A percentile compares a stretch with the other conserved stretches of the same genome.
Evolutionary conservation across 2,888 invertebrate genomes (phyloP).

Genomic region (Diarsia rubi): DNA sequence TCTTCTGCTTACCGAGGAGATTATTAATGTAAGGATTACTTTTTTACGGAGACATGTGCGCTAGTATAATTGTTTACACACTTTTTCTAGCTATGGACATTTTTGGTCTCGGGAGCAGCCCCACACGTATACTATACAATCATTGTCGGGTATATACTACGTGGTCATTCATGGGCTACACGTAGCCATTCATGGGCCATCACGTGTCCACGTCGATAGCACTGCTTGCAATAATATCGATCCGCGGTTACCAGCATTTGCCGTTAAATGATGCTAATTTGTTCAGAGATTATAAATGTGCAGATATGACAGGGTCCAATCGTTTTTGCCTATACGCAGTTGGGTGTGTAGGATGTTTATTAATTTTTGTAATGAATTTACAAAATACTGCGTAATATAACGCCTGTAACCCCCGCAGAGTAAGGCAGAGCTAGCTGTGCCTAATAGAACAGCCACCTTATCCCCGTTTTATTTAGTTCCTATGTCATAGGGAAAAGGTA

Average conservation of each 20-base stretch:
- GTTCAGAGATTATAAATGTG: conserved; percentile 58
- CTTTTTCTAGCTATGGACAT: neutral
- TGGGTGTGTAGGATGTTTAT: neutral
- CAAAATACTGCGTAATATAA: too few relatives aligned
- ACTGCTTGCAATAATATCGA: conserved; percentile 46
- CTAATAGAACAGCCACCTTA: too few relatives aligned
- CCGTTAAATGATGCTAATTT: conserved; percentile 75
- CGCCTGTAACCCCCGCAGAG: too few relatives aligned
- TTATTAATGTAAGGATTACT: too few relatives aligned
- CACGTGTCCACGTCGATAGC: conserved; percentile 47
- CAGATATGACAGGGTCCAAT: conserved; percentile 10
- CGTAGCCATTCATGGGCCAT: conserved; percentile 51
- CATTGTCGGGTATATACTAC: conserved; percentile 11
- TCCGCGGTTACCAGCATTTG: conserved; percentile 62
- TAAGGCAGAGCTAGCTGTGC: too few relatives aligned
- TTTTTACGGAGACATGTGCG: too few relatives aligned
- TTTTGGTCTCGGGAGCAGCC: neutral
- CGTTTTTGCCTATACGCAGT: neutral
- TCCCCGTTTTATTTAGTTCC: too few relatives aligned
- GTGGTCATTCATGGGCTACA: conserved; percentile 45
- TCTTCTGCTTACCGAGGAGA: too few relatives aligned
- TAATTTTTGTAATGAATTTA: neutral
- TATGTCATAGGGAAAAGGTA: too few relatives aligned
- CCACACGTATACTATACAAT: neutral
- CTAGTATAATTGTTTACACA: neutral